Base-by-base conservation (phyloP, 2,113 vertebrate genomes). In the Thunnus maccoyii region DNA sequence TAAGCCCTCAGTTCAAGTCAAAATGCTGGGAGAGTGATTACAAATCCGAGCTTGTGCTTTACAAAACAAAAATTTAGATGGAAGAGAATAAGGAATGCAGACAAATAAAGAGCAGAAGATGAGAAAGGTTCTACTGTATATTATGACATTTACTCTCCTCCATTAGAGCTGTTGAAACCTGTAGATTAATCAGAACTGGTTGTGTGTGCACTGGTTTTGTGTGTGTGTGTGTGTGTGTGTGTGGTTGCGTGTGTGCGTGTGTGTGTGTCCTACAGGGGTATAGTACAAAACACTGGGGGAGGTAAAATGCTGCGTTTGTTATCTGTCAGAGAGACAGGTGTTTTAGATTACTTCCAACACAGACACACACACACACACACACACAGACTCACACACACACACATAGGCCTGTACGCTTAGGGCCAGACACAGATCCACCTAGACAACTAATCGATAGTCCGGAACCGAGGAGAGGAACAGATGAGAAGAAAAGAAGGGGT, bases 391-490 rank as follows among this genome's bases (percentile, higher is more conserved):
- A 74, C 41, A 70, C 66, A 56, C 74, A 25, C 77, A 56, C 50
- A 56, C 64, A 64, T 25, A 20, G 9, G 63, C 52, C 58, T 81
- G 83, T 70, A 72, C 44, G 83, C 84, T 93, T 84, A 92, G 87
- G 85, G 88, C 84, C 85, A 89, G 88, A 82, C 82, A 86, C 86
- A 88, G 88, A 93, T 91, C 88, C 89, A 91, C 89, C 92, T 85
- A 88, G 94, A 95, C 94, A 95, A 92, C 85, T 92, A 94, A 95
- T 92, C 93, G 52, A 95, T 95, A 93, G 87, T 82, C 83, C 81
- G 46, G 82, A 85, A 87, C 86, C 32, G 18, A 81, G 76, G 78
- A 90, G 87, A 84, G 76, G 67, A 88, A 83, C 50, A 55, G 82
- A 91, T 85, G 82, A 84, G 84, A 74, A 41, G 73, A 76, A 60